These are phyloP conservation scores for Euschistus heros DNA, from an alignment of 1,140 invertebrate genomes.

Conservation along the genomic window DNA sequence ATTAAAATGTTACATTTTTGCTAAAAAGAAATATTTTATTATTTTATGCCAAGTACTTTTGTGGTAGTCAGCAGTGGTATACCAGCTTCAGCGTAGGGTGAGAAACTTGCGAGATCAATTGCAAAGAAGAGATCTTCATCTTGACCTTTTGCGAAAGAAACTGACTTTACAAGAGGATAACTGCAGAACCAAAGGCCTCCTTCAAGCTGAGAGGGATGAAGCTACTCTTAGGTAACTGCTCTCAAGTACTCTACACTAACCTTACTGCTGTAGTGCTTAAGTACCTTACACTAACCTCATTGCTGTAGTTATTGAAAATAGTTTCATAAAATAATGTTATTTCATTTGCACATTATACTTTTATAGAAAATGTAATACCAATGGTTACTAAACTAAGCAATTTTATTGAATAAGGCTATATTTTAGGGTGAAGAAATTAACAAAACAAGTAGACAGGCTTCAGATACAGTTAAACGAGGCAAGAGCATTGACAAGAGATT, in stretches of 20 bases:
- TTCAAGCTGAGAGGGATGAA: constrained; percentile 56
- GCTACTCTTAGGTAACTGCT: constrained; percentile 48
- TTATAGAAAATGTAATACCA: no score
- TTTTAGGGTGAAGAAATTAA: constrained; percentile 54
- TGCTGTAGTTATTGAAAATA: no score
- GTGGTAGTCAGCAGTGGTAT: constrained; percentile 62
- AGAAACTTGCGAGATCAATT: constrained; percentile 75
- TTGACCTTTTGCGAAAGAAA: constrained; percentile 80
- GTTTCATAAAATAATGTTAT: not conserved
- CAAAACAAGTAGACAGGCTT: constrained; percentile 63
- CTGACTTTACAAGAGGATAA: constrained; percentile 52
- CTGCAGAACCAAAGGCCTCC: constrained; percentile 28
- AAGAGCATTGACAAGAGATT: constrained; percentile 56
- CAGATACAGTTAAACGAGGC: constrained; percentile 60
- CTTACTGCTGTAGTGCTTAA: not conserved
- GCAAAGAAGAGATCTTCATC: constrained; percentile 79
- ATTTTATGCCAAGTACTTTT: no score
- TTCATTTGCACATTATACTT: no score
- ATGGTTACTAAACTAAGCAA: no score
- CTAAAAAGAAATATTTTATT: no score
- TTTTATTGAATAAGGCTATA: not conserved
- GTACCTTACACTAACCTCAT: no score
- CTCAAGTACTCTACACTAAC: no score
- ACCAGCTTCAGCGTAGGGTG: constrained; percentile 69
- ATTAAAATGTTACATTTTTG: no score